Conservation (phyloP, 2,888 invertebrate genomes). For the Dioctria linearis region DNA sequence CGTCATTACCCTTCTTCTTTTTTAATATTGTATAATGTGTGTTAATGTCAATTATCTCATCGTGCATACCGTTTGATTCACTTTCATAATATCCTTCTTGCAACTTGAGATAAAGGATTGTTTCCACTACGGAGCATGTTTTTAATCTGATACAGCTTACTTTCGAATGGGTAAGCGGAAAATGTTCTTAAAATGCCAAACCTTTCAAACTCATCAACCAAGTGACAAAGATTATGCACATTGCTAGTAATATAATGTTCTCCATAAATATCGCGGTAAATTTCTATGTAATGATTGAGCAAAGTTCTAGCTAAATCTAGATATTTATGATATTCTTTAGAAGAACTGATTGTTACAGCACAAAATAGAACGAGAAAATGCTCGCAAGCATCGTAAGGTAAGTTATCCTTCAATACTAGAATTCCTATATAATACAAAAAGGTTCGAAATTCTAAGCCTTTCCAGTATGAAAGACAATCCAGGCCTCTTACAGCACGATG, state of each 20-base stretch:
- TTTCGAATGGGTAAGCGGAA: slow-evolving; percentile 67
- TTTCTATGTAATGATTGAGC: slow-evolving; percentile 59
- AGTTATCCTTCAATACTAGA: slow-evolving; percentile 59
- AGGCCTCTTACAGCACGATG: slow-evolving; percentile 58
- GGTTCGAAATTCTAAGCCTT: slow-evolving; percentile 48
- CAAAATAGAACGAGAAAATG: too few relatives aligned
- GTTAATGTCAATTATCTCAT: not conserved
- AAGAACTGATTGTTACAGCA: slow-evolving; percentile 14
- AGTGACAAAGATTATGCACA: slow-evolving; percentile 66
- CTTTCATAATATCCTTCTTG: slow-evolving; percentile 57
- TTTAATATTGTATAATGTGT: not conserved
- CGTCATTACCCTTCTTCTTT: not conserved
- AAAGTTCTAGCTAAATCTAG: slow-evolving; percentile 58
- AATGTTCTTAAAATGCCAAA: slow-evolving; percentile 64
- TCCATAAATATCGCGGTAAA: slow-evolving; percentile 63
- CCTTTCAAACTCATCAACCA: slow-evolving; percentile 64
- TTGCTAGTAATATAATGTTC: slow-evolving; percentile 65
- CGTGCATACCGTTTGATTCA: slow-evolving; percentile 52
- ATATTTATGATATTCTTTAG: slow-evolving; percentile 51
- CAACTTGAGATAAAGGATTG: slow-evolving; percentile 60
- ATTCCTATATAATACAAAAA: slow-evolving; percentile 60
- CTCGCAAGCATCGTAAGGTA: not conserved
- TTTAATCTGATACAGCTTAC: slow-evolving; percentile 62
- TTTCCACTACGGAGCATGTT: slow-evolving; percentile 59
- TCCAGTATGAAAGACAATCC: slow-evolving; percentile 59